A percentile compares a stretch with the other conserved stretches of the same genome.
Conservation (phyloP, 2,797 vertebrate species). For the Cygnus olor region DNA sequence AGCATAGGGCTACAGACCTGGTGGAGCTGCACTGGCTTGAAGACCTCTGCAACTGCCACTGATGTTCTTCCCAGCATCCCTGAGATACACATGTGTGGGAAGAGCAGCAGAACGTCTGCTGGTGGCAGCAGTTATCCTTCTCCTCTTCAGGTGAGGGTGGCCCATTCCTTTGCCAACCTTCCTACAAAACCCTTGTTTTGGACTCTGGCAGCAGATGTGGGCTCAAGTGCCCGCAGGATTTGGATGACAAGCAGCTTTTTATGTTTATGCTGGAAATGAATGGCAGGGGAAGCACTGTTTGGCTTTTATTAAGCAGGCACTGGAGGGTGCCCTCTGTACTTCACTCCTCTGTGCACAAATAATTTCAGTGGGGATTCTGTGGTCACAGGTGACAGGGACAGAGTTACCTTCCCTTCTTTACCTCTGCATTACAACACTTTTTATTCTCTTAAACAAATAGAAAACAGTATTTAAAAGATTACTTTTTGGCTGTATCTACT, state of each 20-base stretch:
- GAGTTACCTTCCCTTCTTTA: neutral
- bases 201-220: neutral
- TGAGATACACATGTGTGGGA: fast-evolving
- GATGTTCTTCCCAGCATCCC: neutral
- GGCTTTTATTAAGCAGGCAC: neutral
- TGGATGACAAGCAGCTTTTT: neutral
- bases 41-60: neutral
- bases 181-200: neutral
- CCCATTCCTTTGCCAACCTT: neutral
- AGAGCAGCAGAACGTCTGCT: neutral
- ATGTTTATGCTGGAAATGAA: neutral
- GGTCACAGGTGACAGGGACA: neutral
- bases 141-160: neutral
- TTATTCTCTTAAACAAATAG: neutral
- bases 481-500: neutral
- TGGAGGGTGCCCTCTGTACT: neutral
- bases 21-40: neutral
- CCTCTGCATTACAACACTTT: neutral
- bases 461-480: neutral
- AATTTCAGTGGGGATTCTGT: neutral
- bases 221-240: neutral
- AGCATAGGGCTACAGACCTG: neutral
- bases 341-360: neutral
- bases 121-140: neutral
- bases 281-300: neutral